A percentile compares a stretch with the other conserved stretches of the same genome.
phyloP scores from a whole-genome alignment of 1,140 invertebrate species.

The Psilanteris sp. region DNA sequence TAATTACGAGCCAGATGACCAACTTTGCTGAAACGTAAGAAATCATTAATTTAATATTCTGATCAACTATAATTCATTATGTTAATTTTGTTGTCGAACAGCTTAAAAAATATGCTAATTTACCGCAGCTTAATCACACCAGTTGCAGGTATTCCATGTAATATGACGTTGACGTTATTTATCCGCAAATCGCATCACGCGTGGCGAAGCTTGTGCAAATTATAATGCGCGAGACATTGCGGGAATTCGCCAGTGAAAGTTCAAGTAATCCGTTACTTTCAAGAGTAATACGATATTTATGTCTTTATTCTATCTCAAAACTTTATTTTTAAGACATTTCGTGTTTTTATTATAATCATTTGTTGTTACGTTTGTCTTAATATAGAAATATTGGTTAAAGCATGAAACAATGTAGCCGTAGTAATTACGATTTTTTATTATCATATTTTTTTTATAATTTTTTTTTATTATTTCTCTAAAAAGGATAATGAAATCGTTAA shows the following conservation, averaged over 20 bases:
- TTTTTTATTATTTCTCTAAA: too few species aligned
- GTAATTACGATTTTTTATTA: too few species aligned
- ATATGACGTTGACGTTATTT: conserved; percentile 60
- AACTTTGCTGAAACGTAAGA: conserved; percentile 56
- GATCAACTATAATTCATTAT: conserved; percentile 62
- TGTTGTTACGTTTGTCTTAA: too few species aligned
- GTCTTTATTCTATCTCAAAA: too few species aligned
- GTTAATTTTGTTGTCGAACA: conserved; percentile 51
- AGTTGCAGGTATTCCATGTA: conserved; percentile 29
- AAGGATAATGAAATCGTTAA: too few species aligned
- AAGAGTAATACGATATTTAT: neutral
- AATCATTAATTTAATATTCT: conserved; percentile 55
- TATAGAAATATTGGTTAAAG: too few species aligned
- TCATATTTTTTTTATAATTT: too few species aligned
- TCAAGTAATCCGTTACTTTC: neutral
- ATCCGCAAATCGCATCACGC: conserved; percentile 45
- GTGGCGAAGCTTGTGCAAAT: conserved; percentile 18
- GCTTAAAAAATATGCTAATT: conserved; percentile 58
- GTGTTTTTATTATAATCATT: too few species aligned
- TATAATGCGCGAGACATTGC: conserved; percentile 11
- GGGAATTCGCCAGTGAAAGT: conserved; percentile 28
- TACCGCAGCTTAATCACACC: conserved; percentile 30
- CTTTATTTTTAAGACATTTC: too few species aligned
- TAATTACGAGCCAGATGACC: conserved; percentile 50
- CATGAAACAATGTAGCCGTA: too few species aligned